phyloP scores from a whole-genome alignment of 2,888 invertebrate genomes.

The Leptinotarsa rubiginosa region DNA sequence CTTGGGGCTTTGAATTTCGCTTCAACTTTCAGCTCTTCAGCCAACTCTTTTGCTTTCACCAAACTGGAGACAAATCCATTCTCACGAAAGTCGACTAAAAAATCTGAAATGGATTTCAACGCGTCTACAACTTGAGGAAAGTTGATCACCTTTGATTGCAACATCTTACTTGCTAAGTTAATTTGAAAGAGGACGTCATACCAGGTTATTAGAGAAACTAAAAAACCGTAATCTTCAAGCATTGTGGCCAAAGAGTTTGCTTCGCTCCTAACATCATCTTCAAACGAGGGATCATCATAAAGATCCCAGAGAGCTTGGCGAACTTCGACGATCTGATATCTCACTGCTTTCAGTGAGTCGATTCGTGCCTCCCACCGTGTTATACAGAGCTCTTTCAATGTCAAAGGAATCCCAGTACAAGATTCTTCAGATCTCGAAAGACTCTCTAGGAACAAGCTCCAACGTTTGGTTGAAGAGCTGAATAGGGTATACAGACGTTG shows the following conservation, averaged over 20 bases:
- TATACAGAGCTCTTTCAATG: neutral
- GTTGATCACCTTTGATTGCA: neutral
- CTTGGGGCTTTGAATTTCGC: neutral
- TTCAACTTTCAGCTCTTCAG: neutral
- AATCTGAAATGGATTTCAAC: neutral
- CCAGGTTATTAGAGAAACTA: neutral
- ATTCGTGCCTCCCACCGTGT: neutral
- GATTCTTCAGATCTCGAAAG: no score
- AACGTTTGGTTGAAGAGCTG: neutral
- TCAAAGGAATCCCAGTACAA: neutral
- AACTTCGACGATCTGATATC: neutral
- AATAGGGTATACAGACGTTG: neutral
- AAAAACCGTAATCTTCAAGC: neutral
- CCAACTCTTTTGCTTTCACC: neutral
- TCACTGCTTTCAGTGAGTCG: neutral
- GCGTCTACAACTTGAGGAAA: neutral
- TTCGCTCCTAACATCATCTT: no score
- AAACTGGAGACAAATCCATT: neutral
- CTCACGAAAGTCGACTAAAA: neutral
- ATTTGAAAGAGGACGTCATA: conserved; percentile 1
- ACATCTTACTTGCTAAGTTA: neutral
- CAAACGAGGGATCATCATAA: no score
- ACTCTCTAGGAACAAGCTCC: neutral
- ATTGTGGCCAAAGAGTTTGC: neutral
- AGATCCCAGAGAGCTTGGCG: neutral